A percentile compares a stretch with the other conserved stretches of the same genome.
These are phyloP conservation scores for Xerus rutilus DNA, from an alignment of 2,797 vertebrate species.

Conservation along the genomic window DNA sequence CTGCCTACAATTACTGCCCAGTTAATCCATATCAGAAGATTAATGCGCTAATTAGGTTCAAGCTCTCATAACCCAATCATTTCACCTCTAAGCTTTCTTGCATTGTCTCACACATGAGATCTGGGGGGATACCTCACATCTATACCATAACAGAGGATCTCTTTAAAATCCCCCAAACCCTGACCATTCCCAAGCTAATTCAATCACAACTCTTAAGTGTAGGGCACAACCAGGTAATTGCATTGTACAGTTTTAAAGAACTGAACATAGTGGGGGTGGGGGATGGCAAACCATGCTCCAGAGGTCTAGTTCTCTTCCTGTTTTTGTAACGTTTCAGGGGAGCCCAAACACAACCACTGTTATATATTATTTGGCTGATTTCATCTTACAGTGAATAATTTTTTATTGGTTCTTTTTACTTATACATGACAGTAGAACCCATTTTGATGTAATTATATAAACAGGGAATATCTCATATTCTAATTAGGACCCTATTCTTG, in stretches of 20 bases:
- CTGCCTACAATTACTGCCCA: no score
- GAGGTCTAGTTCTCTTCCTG: rapidly evolving
- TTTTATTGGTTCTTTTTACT: no score
- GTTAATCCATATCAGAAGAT: no score
- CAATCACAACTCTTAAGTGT: background rate
- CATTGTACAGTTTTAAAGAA: background rate
- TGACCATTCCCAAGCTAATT: background rate
- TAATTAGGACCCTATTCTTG: no score
- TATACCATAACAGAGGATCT: background rate
- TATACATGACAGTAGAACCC: no score
- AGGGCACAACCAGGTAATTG: background rate
- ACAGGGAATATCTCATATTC: no score
- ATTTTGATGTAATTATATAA: no score
- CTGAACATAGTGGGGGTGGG: background rate
- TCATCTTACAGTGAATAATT: background rate
- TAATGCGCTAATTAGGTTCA: no score
- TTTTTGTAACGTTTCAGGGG: background rate
- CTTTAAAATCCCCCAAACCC: background rate
- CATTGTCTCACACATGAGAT: no score
- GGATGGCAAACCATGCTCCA: background rate
- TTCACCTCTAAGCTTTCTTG: no score
- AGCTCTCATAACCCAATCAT: no score
- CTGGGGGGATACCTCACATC: no score
- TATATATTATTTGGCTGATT: background rate
- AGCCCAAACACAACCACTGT: background rate